Conservation (phyloP, 1,140 invertebrate genomes). For the Probaryconus sp. region DNA sequence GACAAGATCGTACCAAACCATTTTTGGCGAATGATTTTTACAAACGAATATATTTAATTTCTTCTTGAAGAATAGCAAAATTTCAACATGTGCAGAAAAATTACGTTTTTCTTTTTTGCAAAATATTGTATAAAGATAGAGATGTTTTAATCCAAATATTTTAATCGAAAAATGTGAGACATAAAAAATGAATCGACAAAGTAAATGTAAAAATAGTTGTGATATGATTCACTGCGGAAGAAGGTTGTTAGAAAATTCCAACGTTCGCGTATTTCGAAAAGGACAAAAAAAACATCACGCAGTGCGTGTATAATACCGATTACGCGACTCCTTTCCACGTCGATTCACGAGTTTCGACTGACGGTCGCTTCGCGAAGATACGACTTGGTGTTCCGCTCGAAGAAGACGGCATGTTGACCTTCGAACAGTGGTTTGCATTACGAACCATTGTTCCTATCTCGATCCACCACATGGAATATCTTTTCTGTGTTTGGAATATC, state of each 20-base stretch:
- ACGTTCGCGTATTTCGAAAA: not conserved
- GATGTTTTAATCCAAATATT: no score
- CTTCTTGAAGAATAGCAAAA: no score
- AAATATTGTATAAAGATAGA: no score
- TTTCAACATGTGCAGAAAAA: no score
- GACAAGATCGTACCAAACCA: not conserved
- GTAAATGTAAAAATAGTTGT: no score
- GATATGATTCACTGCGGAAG: not conserved
- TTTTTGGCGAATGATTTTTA: not conserved
- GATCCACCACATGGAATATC: conserved; percentile 24
- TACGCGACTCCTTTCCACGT: conserved; percentile 53
- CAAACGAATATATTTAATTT: no score
- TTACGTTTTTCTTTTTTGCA: no score
- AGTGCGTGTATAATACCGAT: conserved; percentile 28
- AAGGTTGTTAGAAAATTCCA: not conserved
- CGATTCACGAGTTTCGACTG: conserved; percentile 68
- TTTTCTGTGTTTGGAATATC: not conserved
- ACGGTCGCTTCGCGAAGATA: conserved; percentile 44
- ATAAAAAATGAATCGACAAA: no score
- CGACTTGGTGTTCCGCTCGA: conserved; percentile 52
- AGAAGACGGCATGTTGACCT: conserved; percentile 63
- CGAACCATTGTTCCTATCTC: conserved; percentile 60
- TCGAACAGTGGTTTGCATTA: conserved; percentile 68
- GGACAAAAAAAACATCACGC: conserved; percentile 1
- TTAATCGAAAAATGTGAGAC: no score